A percentile compares a stretch with the other conserved stretches of the same genome.
These are phyloP conservation scores for Stomatorhinus ivindoensis DNA, from an alignment of 2,113 vertebrate species.

Conservation along the genomic window DNA sequence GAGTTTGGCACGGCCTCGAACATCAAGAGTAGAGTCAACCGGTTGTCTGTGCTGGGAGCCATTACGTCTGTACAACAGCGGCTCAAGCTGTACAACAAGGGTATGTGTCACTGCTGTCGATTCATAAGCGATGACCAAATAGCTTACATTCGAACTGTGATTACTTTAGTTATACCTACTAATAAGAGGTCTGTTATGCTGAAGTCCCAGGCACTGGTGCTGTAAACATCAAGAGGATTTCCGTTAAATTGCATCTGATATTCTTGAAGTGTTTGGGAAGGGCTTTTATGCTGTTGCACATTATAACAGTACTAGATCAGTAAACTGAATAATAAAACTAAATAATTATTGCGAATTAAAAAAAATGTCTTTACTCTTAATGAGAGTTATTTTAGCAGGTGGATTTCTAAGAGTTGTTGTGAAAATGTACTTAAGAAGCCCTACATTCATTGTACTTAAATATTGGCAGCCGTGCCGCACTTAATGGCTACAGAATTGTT, in stretches of 20 bases:
- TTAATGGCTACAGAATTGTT: neutral
- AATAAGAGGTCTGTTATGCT: neutral
- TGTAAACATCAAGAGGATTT: neutral
- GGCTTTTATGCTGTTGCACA: neutral
- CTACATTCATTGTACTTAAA: neutral
- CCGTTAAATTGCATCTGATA: neutral
- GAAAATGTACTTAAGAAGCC: neutral
- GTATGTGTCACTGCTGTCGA: constrained; percentile 48
- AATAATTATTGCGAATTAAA: neutral
- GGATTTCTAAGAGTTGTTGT: neutral
- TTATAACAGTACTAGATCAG: neutral
- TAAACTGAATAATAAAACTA: neutral
- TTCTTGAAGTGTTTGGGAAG: neutral
- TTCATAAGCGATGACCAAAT: neutral
- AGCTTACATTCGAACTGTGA: neutral
- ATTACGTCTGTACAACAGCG: constrained; percentile 99
- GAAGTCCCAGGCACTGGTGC: neutral
- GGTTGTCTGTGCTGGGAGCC: constrained; percentile 96
- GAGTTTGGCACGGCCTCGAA: constrained; percentile 98
- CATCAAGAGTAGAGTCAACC: constrained; percentile 97
- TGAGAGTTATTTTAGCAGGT: neutral
- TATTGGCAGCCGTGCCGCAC: neutral
- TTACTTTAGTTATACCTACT: neutral
- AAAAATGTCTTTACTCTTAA: neutral
- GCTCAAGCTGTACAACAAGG: constrained; percentile 99